Base-by-base conservation (phyloP, 2,113 vertebrate species). In the Eidolon helvum region DNA sequence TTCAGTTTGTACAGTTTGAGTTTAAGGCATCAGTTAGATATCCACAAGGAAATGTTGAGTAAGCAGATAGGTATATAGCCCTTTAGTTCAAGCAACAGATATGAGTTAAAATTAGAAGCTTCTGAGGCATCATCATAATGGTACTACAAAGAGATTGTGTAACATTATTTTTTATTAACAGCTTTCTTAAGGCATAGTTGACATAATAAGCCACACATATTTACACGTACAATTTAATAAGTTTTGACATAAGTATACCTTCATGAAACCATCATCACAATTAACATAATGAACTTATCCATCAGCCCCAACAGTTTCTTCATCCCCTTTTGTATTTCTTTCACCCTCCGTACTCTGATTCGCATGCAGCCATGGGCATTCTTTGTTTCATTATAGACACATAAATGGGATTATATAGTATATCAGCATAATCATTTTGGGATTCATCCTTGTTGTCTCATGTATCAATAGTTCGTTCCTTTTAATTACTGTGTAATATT, bases 141-240 rank as follows among this genome's bases (percentile, higher is more conserved):
- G 15, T 65, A 84, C 24, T 57, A 45, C 7, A 45, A 38, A 55
- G 61, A 82, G 69, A 71, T 45, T 66, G 24, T 30, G 5, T 84
- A 78, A 38, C 19, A 75, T 90, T 14, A 7, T 21, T 87, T 80
- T 92, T 71, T 24, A 35, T 59, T 61, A 78, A 66, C n/a, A 88
- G 26, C 30, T 84, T 35, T 83, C 19, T 40, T 59, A 65, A 35
- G 24, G 8, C 45, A 22, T 59, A 43, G 38, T 10, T 85, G 22
- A 68, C 12, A 68, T 28, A 65, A 48, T n/a, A 45, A 84, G 28
- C 30, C 19, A 55, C 18, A 65, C 15, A 65, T 74, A 50, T 10
- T 77, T 94, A 68, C 30, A 14, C 38, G 24, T 14, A 59, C 16
- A 59, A 40, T 55, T 90, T 77, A 21, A 30, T 90, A 69, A 38